Conservation (phyloP, 2,797 vertebrate genomes). For the Cirrhinus molitorella region DNA sequence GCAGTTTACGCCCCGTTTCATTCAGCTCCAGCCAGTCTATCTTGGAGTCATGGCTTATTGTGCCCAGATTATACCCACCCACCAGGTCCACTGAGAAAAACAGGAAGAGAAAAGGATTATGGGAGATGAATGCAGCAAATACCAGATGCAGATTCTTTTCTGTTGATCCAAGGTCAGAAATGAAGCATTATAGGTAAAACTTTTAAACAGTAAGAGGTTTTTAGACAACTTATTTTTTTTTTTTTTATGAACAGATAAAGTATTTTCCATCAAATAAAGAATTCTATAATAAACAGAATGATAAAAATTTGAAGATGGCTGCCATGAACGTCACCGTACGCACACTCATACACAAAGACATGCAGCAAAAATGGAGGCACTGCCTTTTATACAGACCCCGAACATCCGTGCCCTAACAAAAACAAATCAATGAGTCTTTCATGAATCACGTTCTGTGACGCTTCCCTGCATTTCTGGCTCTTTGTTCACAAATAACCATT, state of each 20-base stretch:
- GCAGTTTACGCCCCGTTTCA: constrained; percentile 92
- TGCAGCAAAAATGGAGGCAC: constrained; percentile 6
- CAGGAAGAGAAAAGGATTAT: constrained; percentile 16
- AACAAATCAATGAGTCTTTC: constrained; percentile 54
- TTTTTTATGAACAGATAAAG: background rate
- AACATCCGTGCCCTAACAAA: constrained; percentile 43
- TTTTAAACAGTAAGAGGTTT: background rate
- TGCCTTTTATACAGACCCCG: constrained; percentile 26
- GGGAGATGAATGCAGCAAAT: background rate
- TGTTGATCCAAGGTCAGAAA: constrained; percentile 8
- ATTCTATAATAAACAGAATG: background rate
- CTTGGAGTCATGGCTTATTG: constrained; percentile 89
- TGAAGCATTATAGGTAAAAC: background rate
- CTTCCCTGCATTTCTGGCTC: constrained; percentile 31
- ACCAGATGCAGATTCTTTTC: background rate
- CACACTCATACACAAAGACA: constrained; percentile 1
- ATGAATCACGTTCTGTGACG: constrained; percentile 36
- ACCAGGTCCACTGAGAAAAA: constrained; percentile 77
- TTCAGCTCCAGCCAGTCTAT: constrained; percentile 98
- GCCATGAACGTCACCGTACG: background rate
- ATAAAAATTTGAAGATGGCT: background rate
- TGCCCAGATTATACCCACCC: constrained; percentile 85
- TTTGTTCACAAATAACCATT: constrained; percentile 48
- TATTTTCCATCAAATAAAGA: background rate
- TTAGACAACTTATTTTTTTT: background rate